phyloP scores from a whole-genome alignment of 2,113 vertebrate genomes.

The Candoia aspera region DNA sequence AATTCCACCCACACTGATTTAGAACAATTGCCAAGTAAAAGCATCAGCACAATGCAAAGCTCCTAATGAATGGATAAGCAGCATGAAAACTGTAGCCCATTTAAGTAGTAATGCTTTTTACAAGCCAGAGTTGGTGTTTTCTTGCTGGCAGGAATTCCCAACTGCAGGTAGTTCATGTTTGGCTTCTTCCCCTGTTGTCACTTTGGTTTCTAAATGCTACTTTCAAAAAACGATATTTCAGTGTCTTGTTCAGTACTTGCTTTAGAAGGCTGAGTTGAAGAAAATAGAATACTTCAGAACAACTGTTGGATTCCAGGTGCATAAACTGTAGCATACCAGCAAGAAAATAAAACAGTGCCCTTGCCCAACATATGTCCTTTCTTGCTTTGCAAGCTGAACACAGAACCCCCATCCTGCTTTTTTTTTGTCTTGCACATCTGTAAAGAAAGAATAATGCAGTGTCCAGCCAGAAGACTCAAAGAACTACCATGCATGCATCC shows the following conservation, averaged over 20 bases:
- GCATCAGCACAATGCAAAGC: conserved; percentile 8
- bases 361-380: neutral
- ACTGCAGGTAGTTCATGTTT: conserved; percentile 6
- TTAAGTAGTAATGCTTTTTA: neutral
- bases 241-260: conserved; percentile 1
- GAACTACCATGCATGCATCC: neutral
- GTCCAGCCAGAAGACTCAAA: neutral
- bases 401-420: neutral
- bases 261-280: neutral
- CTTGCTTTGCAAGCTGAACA: neutral
- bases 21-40: neutral
- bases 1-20: conserved; percentile 1
- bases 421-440: neutral
- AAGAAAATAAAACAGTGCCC: neutral
- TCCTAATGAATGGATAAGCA: conserved; percentile 22
- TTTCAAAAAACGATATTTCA: neutral
- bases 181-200: conserved; percentile 15
- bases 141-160: neutral
- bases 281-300: conserved; percentile 9
- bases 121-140: neutral
- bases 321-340: neutral
- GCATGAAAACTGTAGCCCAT: neutral
- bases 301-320: conserved; percentile 2
- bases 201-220: conserved; percentile 18
- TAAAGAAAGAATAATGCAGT: neutral